Base-by-base conservation (phyloP, 2,888 invertebrate genomes). In the Steinernema scapterisci region DNA sequence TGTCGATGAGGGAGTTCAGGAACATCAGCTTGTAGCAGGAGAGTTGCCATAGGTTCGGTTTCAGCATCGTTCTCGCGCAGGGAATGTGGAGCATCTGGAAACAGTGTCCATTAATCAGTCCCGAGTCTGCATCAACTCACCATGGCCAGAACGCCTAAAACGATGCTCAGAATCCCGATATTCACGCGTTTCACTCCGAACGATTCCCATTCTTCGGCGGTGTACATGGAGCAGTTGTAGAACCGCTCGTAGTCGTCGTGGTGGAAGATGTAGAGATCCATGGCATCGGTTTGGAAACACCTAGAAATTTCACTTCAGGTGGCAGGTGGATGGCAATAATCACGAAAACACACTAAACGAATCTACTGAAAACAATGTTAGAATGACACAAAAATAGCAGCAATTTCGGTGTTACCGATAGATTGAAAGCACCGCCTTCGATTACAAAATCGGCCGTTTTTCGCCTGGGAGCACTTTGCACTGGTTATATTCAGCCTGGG, bases 1-100 rank as follows among this genome's bases (percentile, higher is more conserved):
- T 44, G 45, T 77, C 77, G 31, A 73, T 27, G 31, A 77, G 31
- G 19, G 70, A 72, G 27, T 79, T 78, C 23, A 70, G 79, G 48
- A 78, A 78, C 78, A 78, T 78, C 46, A 78, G 54, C 70, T 78
- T 73, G 45, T 78, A 77, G 27, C 75, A 77, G 13, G 19, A 6
- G 19, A 45, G 44, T 46, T 71, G 1, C 71, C 44, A 46, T 0
- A 71, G 46, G 38, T 44, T 71, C 16, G 43, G 43, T 13, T 19
- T 19, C 9, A 21, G 9, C 71, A 71, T 71, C 7, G 27, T 27
- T n/a, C 23, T 46, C 19, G 27, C 19, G 16, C 71, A 71, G 6
- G 71, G 71, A 5, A 71, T 5, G 45, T 71, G 43, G 43, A 44
- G 46, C 16, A 71, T 9, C 71, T 45, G 13, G 3, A 48, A n/a